Conservation (phyloP, 2,888 invertebrate genomes). For the Ormyrus thymus region DNA sequence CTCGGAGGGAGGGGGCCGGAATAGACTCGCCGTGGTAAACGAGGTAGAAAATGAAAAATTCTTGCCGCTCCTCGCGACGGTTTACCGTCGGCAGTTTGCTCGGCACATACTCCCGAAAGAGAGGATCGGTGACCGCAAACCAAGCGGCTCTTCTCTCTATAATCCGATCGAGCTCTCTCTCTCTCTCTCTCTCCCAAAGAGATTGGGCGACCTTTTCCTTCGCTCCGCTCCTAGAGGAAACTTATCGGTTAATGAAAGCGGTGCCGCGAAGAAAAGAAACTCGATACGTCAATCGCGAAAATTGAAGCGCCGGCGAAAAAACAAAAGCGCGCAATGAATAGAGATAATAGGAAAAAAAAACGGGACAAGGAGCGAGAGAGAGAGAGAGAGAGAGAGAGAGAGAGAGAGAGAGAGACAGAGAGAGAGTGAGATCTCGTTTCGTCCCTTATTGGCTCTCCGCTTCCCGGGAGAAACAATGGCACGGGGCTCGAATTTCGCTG, state of each 20-base stretch:
- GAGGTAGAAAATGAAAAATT: constrained; percentile 56
- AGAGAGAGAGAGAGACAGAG: background rate
- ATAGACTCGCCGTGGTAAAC: constrained; percentile 6
- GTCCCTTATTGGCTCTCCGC: constrained; percentile 54
- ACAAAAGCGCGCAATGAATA: constrained; percentile 35
- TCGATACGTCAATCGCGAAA: constrained; percentile 18
- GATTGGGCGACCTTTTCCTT: constrained; percentile 6
- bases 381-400: constrained; percentile 29
- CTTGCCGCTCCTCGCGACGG: constrained; percentile 16
- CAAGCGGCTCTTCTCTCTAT: constrained; percentile 16
- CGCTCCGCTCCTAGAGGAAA: background rate
- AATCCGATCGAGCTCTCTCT: constrained; percentile 44
- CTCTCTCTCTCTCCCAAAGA: constrained; percentile 11
- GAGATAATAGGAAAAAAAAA: constrained; percentile 19
- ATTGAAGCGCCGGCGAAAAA: constrained; percentile 16
- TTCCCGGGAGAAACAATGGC: constrained; percentile 69
- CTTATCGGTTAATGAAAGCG: constrained; percentile 50
- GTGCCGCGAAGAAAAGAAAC: constrained; percentile 20
- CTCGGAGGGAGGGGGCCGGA: background rate
- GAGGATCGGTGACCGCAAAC: constrained; percentile 27
- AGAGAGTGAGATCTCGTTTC: constrained; percentile 62
- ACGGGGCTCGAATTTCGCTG: constrained; percentile 74
- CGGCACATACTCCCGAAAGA: constrained; percentile 7
- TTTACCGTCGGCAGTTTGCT: background rate
- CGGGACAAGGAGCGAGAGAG: constrained; percentile 30